A percentile compares a stretch with the other conserved stretches of the same genome.
phyloP scores from a whole-genome alignment of 2,113 vertebrate species.

The Hemiscyllium ocellatum region DNA sequence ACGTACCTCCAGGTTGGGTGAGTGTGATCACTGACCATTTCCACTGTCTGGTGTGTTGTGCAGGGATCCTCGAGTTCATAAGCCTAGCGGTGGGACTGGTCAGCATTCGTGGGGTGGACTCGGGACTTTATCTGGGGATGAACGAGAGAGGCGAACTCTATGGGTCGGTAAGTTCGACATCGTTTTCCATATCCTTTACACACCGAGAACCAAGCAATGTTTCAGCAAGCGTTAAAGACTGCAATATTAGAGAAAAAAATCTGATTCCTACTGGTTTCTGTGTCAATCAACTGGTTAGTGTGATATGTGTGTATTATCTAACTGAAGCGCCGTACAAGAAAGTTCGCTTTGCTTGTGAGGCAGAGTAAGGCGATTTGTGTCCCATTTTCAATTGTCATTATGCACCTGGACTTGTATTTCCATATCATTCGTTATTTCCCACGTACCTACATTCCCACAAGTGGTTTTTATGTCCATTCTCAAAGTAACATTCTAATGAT shows the following conservation, averaged over 20 bases:
- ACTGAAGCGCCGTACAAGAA: neutral
- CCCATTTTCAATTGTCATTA: neutral
- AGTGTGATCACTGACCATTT: neutral
- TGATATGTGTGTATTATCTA: neutral
- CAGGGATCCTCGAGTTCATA: constrained; percentile 98
- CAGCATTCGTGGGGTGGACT: constrained; percentile 95
- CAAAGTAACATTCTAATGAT: neutral
- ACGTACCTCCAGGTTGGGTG: neutral
- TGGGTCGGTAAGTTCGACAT: constrained; percentile 84
- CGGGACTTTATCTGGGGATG: constrained; percentile 95
- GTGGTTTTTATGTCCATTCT: neutral
- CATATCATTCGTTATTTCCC: neutral
- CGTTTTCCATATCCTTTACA: no score
- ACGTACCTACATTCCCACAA: neutral
- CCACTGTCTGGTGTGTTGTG: constrained; percentile 42
- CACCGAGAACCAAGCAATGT: neutral
- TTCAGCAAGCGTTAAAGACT: neutral
- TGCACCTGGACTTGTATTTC: neutral
- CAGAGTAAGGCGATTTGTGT: neutral
- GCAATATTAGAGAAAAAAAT: neutral
- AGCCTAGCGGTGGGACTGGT: constrained; percentile 97
- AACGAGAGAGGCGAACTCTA: constrained; percentile 95
- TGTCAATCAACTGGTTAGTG: neutral
- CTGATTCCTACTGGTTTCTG: neutral
- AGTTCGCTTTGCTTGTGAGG: neutral